phyloP scores from a whole-genome alignment of 2,888 invertebrate genomes.

The Bursaphelenchus okinawaensis region DNA sequence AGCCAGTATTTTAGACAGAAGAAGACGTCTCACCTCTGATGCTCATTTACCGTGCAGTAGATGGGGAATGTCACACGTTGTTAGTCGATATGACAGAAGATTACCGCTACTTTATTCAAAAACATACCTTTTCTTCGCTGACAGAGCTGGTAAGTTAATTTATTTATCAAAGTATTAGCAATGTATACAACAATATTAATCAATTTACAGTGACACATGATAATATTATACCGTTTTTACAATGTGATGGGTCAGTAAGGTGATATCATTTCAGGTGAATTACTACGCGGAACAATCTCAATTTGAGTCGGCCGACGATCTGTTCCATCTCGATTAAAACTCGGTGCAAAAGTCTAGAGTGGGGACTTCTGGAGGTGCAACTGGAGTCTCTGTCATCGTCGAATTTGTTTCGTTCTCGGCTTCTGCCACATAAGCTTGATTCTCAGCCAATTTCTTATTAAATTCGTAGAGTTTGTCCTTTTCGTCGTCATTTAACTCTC shows the following conservation, averaged over 20 bases:
- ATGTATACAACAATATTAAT: background rate
- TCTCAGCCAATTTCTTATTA: conserved; percentile 35
- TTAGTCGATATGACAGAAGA: background rate
- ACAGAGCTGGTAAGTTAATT: background rate
- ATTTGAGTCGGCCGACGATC: background rate
- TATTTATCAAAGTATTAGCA: background rate
- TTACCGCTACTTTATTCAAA: background rate
- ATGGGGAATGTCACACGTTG: background rate
- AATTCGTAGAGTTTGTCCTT: conserved; percentile 43
- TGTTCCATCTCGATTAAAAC: conserved; percentile 24
- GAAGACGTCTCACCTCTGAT: background rate
- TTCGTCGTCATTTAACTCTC: conserved; percentile 45
- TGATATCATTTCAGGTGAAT: background rate
- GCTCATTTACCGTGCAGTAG: background rate
- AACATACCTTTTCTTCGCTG: background rate
- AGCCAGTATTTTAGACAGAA: background rate
- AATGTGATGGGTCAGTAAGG: too few species aligned
- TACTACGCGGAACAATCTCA: background rate
- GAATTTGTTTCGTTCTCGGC: background rate
- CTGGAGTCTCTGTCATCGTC: conserved; percentile 28
- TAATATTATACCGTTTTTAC: too few species aligned
- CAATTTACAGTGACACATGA: background rate
- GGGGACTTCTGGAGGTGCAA: conserved; percentile 16
- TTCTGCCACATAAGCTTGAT: conserved; percentile 16
- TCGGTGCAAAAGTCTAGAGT: conserved; percentile 45